Evolutionary conservation across 2,113 vertebrate genomes (phyloP), one percentile per base, ranked within the genome.

Genomic region (Elephantulus edwardii): DNA sequence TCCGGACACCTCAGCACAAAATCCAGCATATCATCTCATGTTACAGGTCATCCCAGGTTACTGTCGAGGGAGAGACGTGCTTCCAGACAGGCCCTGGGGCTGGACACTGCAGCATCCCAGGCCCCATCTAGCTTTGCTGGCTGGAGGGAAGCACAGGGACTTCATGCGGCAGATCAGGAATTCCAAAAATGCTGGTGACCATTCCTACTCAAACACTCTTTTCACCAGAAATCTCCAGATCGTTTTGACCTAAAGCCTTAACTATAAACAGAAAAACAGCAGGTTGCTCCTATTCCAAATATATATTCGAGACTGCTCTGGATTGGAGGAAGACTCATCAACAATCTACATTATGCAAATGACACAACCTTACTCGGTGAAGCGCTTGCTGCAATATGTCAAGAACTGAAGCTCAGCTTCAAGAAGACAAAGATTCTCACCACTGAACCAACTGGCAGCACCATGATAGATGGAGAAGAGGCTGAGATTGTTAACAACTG

Each of bases 21-120:
- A 28, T 26, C 16, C 20, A 19, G 4, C 0, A 2, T 54, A 35
- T 3, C 0, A 8, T 0, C 79, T 77, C 79, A 24, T 3, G 2
- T 0, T 1, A 8, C 48, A 26, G 66, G 52, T 11, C 38, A 44
- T 52, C 52, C 17, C 50, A 0, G n/a, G 26, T 8, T 0, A 7
- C 64, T 1, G 5, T 35, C 44, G 30, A 1, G 35, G 33, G 30
- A 24, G 10, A 12, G 14, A 20, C 4, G 3, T 58, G 70, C 76
- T 24, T 48, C 33, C 58, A 30, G 30, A 26, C 0, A 10, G 17
- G 72, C 33, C n/a, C n/a, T 20, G 17, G 8, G 46, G 35, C 50
- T 33, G 0, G 0, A n/a, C n/a, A n/a, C n/a, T n/a, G n/a, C n/a
- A n/a, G 0, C 30, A 50, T 11, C 89, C 50, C 54, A 2, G 38